Evolutionary conservation across 2,113 vertebrate genomes (phyloP), one percentile per base, ranked within the genome.

Genomic region (Xenus cinereus): DNA sequence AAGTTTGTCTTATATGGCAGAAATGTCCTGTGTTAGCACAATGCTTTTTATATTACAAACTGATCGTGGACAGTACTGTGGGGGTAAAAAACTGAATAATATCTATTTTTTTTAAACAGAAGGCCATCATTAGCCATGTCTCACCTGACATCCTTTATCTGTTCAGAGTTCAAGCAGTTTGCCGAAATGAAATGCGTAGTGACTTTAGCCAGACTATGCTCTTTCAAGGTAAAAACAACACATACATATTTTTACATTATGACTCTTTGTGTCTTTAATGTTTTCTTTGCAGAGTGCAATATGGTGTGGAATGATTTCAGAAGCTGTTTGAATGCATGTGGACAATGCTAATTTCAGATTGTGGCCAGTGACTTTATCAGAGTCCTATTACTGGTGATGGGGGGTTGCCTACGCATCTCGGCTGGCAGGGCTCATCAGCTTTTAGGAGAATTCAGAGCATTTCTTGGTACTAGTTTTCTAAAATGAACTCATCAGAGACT

Each of bases 121-220:
- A 99, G 98, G 99, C 99, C 77, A 94, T 99, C 98, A 99, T 99
- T 85, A 98, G 98, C 96, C 99, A 99, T 4, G 99, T 99, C 94
- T 99, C 99, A 78, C 98, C 99, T 14, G 99, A 99, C 81, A 99
- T 99, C 95, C 98, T 99, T 80, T 99, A 99, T 98, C 98, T 99
- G 97, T 99, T 99, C 97, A 98, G 99, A 75, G 99, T 99, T 73
- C 99, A 99, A 98, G 99, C 99, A 8, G 98, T 99, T 92, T 99
- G 99, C 97, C 98, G 97, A 94, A 99, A 99, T 37, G 99, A 99
- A 98, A 99, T 99, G 98, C 99, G 99, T 97, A 99, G 99, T 78
- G 99, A 99, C 98, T 99, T 99, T 98, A 99, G 99, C 98, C 99
- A 99, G 97, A 99, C 99, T 78, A 99, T 99, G 99, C 98, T 99